Evolutionary conservation across 1,140 invertebrate species (phyloP).

Genomic region (Plutomurus gul): DNA sequence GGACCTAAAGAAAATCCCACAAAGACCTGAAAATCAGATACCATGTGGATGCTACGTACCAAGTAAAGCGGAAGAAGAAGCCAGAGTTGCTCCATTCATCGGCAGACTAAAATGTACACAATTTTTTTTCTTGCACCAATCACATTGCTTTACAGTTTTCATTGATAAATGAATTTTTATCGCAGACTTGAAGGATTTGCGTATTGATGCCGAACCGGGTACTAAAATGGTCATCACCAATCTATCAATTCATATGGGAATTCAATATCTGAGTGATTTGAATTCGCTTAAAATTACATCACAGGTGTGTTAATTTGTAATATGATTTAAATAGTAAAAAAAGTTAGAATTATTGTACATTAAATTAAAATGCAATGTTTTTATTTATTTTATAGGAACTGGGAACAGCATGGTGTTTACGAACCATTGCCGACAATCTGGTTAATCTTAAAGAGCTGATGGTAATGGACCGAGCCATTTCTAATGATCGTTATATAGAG

Average conservation of each 20-base stretch:
- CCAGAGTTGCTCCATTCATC: not conserved
- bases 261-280: not conserved
- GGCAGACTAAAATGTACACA: not conserved
- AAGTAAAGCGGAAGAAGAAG: not conserved
- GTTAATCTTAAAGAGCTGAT: slow-evolving; percentile 9
- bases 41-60: slow-evolving; percentile 33
- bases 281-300: slow-evolving; percentile 24
- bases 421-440: slow-evolving; percentile 35
- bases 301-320: slow-evolving; percentile 9
- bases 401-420: slow-evolving; percentile 34
- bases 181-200: slow-evolving; percentile 28
- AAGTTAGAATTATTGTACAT: not conserved
- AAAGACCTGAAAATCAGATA: not conserved
- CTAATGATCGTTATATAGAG: slow-evolving; percentile 38
- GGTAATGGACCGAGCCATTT: slow-evolving; percentile 37
- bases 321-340: not conserved
- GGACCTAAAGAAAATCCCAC: not conserved
- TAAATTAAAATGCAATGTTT: not conserved
- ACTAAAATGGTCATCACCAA: slow-evolving; percentile 31
- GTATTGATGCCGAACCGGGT: slow-evolving; percentile 33
- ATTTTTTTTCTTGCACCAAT: not conserved
- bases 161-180: not conserved
- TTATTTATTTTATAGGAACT: slow-evolving; percentile 25
- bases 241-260: slow-evolving; percentile 26
- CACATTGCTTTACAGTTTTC: not conserved